Percentiles rank a stretch among this genome's conserved stretches.
Evolutionary conservation across 2,888 invertebrate genomes (phyloP).

Genomic region (Cynaeus angustus): DNA sequence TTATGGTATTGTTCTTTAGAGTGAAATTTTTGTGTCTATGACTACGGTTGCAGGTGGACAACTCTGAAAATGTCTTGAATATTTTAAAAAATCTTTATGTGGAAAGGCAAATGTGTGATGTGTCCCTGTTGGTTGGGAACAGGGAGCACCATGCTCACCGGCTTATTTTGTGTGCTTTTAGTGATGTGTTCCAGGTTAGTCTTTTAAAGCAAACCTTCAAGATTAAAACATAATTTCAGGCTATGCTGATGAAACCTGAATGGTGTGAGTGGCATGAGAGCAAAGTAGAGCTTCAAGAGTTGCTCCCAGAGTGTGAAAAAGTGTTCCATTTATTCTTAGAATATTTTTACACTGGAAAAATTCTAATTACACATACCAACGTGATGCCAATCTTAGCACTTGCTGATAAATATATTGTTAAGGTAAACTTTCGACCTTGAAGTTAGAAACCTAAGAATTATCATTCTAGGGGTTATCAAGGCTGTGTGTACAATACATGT

Average conservation of each 20-base stretch:
- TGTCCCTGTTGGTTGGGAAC: constrained; percentile 87
- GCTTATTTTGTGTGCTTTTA: constrained; percentile 93
- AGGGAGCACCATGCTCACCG: constrained; percentile 91
- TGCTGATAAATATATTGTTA: constrained; percentile 96
- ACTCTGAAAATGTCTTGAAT: constrained; percentile 85
- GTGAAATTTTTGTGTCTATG: background rate
- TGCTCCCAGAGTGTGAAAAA: constrained; percentile 84
- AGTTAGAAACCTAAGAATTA: background rate
- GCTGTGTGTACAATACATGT: constrained; percentile 91
- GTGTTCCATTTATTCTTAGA: constrained; percentile 93
- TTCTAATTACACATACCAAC: constrained; percentile 87
- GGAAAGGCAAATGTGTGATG: constrained; percentile 92
- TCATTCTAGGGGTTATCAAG: constrained; percentile 83
- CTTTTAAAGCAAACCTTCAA: background rate
- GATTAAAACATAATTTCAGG: constrained; percentile 70
- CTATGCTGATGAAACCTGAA: constrained; percentile 95
- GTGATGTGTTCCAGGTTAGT: constrained; percentile 94
- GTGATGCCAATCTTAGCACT: constrained; percentile 91
- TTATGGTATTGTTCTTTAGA: constrained; percentile 53
- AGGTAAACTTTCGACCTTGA: constrained; percentile 71
- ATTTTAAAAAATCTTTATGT: constrained; percentile 90
- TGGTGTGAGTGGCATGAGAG: constrained; percentile 94
- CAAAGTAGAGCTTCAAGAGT: constrained; percentile 87
- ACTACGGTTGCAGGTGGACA: constrained; percentile 80
- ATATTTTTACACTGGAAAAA: constrained; percentile 91